A percentile compares a stretch with the other conserved stretches of the same genome.
These are phyloP conservation scores for Coracias cyanogaster DNA, from an alignment of 2,797 vertebrate species.

Conservation along the genomic window DNA sequence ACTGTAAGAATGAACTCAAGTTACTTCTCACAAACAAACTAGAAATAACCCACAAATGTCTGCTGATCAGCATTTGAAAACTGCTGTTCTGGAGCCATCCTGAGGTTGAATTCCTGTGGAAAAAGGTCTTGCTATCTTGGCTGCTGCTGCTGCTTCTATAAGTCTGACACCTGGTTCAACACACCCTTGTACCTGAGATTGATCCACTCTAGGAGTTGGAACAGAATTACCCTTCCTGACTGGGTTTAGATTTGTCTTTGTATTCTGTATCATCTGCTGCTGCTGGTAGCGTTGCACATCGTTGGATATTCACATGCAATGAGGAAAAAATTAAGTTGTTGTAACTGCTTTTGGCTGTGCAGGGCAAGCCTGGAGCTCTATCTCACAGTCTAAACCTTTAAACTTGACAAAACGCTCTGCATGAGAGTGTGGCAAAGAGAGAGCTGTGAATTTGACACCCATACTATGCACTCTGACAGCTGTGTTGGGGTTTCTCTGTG, in stretches of 20 bases:
- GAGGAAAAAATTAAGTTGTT: background rate
- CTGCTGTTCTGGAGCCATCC: background rate
- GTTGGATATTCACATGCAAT: background rate
- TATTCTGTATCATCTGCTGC: background rate
- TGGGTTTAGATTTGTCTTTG: background rate
- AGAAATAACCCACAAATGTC: background rate
- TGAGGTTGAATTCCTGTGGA: background rate
- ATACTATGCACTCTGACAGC: background rate
- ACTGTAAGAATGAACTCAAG: background rate
- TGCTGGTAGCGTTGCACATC: background rate
- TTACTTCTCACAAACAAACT: background rate
- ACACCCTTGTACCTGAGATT: rapidly evolving
- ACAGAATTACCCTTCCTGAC: background rate
- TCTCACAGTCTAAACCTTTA: background rate
- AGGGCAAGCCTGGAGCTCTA: background rate
- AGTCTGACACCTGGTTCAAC: background rate
- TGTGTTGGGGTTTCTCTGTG: background rate
- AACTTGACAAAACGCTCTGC: background rate
- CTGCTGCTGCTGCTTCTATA: background rate
- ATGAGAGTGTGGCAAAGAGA: background rate
- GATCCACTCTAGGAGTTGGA: background rate
- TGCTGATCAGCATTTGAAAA: background rate
- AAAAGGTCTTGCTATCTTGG: background rate
- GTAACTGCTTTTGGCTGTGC: background rate
- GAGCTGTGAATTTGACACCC: background rate